Evolutionary conservation across 1,140 invertebrate genomes (phyloP), one percentile per base, ranked within the genome.

Genomic region (Drosophila yakuba): DNA sequence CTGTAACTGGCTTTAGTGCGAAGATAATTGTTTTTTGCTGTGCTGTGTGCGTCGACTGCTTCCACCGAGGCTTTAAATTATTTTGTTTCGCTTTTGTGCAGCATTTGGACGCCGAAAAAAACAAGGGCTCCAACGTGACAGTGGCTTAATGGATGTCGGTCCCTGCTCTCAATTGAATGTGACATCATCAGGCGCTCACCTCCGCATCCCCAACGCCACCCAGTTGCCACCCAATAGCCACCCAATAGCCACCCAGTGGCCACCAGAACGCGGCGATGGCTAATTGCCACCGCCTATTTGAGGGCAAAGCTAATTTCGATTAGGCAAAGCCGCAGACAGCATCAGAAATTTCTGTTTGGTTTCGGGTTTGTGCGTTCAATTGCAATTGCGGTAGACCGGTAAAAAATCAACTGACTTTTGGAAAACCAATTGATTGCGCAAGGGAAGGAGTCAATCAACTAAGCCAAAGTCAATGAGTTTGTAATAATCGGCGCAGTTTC

Each of bases 11-110:
- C 74, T 76, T 76, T 76, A 58, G 73, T 67, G 73, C 55, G 73
- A 68, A 60, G 64, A 82, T 86, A 86, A 86, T 86, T 86, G 83
- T 89, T 86, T 86, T 77, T 86, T 74, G 63, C 57, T 56, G 38
- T 32, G 41, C 73, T 54, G 59, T 48, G 32, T 72, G 64, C 52
- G 67, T 56, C 68, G 45, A 8, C 15, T 62, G 59, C 20, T 28
- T 15, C 25, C 25, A 25, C 3, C 12, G 35, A 51, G 73, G 73
- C 76, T 69, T 77, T 78, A 73, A 83, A 83, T 83, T 86, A 82
- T 83, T 78, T 81, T 78, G 57, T 72, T 72, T 76, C 64, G 55
- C 66, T 66, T 56, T 64, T 67, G 76, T 72, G 68, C 47, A 23
- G 50, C 39, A 17, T 10, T 20, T 44, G 39, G 32, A 35, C 38